A percentile compares a stretch with the other conserved stretches of the same genome.
Conservation (phyloP, 2,888 invertebrate genomes). For the Atherix ibis region DNA sequence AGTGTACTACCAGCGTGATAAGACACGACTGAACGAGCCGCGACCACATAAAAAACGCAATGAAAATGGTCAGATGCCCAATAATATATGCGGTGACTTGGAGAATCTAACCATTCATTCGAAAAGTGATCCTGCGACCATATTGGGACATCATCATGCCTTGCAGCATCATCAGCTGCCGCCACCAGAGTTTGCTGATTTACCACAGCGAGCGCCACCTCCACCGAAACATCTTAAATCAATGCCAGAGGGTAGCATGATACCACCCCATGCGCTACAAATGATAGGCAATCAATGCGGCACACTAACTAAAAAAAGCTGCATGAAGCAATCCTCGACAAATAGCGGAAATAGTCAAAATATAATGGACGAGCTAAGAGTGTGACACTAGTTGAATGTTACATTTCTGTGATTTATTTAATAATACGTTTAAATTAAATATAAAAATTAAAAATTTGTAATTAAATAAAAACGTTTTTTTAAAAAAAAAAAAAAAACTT, state of each 20-base stretch:
- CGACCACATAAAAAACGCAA: constrained; percentile 48
- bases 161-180: constrained; percentile 66
- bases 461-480: constrained; percentile 1
- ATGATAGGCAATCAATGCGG: constrained; percentile 54
- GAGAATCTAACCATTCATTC: constrained; percentile 41
- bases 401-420: constrained; percentile 7
- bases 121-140: constrained; percentile 56
- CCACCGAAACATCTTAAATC: constrained; percentile 51
- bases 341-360: constrained; percentile 26
- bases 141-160: constrained; percentile 58
- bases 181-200: constrained; percentile 70
- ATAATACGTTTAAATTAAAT: not conserved
- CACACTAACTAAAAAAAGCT: constrained; percentile 60
- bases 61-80: constrained; percentile 77
- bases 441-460: constrained; percentile 1
- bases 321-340: constrained; percentile 29
- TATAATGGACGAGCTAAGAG: constrained; percentile 66
- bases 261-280: constrained; percentile 61
- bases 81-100: constrained; percentile 73
- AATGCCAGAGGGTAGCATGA: constrained; percentile 49
- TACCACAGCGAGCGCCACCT: constrained; percentile 61
- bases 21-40: constrained; percentile 52
- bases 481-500: constrained; percentile 1
- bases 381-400: constrained; percentile 47
- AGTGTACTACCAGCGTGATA: constrained; percentile 83